Percentiles rank a stretch among this genome's conserved stretches.
These are phyloP conservation scores for Protodeltote pygarga DNA, from an alignment of 2,888 invertebrate genomes.

Conservation along the genomic window DNA sequence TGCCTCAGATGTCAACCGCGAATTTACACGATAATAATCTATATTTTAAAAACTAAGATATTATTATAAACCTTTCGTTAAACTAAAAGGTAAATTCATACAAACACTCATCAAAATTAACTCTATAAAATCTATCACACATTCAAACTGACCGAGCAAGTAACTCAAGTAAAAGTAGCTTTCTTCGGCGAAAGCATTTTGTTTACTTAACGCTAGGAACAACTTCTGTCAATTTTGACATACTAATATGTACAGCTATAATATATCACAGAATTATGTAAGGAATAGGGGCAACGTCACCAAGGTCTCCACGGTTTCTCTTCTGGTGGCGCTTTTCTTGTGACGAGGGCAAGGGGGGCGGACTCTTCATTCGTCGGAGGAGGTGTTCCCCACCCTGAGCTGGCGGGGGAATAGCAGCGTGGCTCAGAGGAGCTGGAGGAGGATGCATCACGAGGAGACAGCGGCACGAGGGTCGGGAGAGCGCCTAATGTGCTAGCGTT, in stretches of 20 bases:
- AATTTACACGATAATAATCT: conserved; percentile 64
- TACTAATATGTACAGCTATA: conserved; percentile 48
- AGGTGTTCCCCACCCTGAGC: conserved; percentile 82
- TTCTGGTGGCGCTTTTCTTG: conserved; percentile 88
- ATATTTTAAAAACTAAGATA: conserved; percentile 27
- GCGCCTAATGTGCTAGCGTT: conserved; percentile 83
- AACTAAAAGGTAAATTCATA: conserved; percentile 26
- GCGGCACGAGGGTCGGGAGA: conserved; percentile 90
- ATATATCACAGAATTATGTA: conserved; percentile 60
- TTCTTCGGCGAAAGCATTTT: conserved; percentile 18
- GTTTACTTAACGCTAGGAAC: conserved; percentile 62
- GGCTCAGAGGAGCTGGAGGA: conserved; percentile 89
- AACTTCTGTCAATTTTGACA: conserved; percentile 59
- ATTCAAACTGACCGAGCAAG: conserved; percentile 60
- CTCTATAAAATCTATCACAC: conserved; percentile 45
- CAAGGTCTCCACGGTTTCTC: conserved; percentile 95
- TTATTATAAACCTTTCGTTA: conserved; percentile 30
- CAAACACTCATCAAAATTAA: conserved; percentile 27
- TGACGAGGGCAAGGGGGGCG: conserved; percentile 91
- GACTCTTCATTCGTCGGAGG: conserved; percentile 75
- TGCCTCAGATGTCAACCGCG: conserved; percentile 83
- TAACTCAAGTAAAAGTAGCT: conserved; percentile 44
- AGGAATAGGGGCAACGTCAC: conserved; percentile 80
- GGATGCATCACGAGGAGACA: conserved; percentile 91
- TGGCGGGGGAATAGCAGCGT: conserved; percentile 87